Evolutionary conservation across 2,113 vertebrate genomes (phyloP), one percentile per base, ranked within the genome.

Genomic region (Thalassarche chlororhynchos): DNA sequence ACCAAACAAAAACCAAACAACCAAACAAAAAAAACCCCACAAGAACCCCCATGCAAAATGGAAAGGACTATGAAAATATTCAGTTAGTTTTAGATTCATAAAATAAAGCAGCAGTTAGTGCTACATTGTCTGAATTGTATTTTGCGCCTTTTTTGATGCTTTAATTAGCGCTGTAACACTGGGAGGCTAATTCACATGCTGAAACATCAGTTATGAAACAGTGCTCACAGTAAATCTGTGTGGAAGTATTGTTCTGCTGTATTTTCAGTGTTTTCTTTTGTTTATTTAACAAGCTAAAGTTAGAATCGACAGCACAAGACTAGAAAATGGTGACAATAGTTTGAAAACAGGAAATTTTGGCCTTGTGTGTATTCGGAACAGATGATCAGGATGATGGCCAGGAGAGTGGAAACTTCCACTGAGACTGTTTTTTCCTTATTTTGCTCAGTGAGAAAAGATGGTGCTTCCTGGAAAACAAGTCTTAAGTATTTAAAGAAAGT

Each of bases 281-380:
- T 99, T 98, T 98, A 97, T 98, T 93, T 98, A 97, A 97, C 97
- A 94, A 97, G 98, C 99, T 99, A 99, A 99, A 99, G 98, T 99
- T 99, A 99, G 99, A 98, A 96, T 97, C 87, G 85, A 98, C 97
- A 97, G 97, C 97, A 97, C 96, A 96, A 94, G 98, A 98, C 97
- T 97, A 97, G 98, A 98, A 98, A 98, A 98, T 97, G 98, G 98
- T 99, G 99, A 99, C 99, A 99, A 99, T 99, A 96, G 98, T 98
- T 98, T 98, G 98, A 99, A 99, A 99, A 99, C 99, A 99, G 99
- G 99, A 99, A 99, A 99, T 99, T 99, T 99, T 98, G 98, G 98
- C 98, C 97, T 98, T 98, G 98, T 99, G 99, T 99, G 98, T 98
- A 98, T 99, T 98, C 94, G 98, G 99, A 99, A 98, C 99, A 99